Evolutionary conservation across 2,888 invertebrate species (phyloP), one percentile per base, ranked within the genome.

Genomic region (Acronicta alni): DNA sequence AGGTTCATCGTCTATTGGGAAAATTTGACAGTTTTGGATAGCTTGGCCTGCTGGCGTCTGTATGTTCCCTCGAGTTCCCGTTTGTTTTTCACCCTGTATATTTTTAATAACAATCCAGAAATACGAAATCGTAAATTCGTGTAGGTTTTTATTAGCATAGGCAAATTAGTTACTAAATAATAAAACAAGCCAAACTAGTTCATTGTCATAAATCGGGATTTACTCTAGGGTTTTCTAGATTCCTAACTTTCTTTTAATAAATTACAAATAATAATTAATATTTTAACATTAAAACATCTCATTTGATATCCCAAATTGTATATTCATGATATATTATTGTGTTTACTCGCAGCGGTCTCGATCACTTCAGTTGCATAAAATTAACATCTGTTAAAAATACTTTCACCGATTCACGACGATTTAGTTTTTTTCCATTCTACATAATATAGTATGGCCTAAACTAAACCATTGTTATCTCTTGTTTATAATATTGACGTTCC

Each of bases 351-450:
- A 20, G 4, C 12, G 17, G 15, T 38, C 26, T 42, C 39, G 44
- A 46, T 46, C 5, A 18, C 37, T 45, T 38, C 17, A 57, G 32
- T 46, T 51, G 20, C 32, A 32, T 48, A 53, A 37, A 41, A 44
- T 58, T 49, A 10, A 30, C 35, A 16, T 58, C 18, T 35, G 15
- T 26, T 15, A 39, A 39, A n/a, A 39, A 37, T 37, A 68, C 74
- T 74, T 74, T 74, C 74, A 52, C 74, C 65, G n/a, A 43, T 52
- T 39, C 44, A 43, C 15, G 35, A 45, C 35, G 30, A 52, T 67
- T 48, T 51, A 32, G 55, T 41, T 51, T 57, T 57, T 63, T 63
- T 72, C 54, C 56, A 37, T 57, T 23, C 14, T 26, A 20, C 65
- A 56, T 32, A 43, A 54, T 43, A 56, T 17, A 47, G 41, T 46